These are phyloP conservation scores for Sylvietta virens DNA, from an alignment of 2,113 vertebrate genomes.

Conservation along the genomic window DNA sequence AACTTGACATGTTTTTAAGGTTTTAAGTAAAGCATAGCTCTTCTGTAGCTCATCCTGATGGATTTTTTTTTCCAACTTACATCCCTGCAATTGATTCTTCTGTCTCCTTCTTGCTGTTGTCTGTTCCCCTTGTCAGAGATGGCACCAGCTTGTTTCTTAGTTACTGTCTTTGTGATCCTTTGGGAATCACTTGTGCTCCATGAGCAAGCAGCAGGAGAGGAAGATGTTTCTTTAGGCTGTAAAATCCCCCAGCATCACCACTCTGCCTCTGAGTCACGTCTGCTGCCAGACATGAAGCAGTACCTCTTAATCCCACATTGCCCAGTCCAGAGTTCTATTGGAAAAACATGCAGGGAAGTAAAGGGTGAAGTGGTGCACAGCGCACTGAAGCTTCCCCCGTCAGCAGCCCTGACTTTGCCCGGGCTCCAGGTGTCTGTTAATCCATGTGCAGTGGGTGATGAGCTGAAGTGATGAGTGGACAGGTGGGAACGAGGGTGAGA, in stretches of 20 bases:
- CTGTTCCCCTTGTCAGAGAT: not conserved
- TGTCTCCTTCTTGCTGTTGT: not conserved
- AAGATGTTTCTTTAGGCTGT: not conserved
- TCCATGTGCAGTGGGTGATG: not conserved
- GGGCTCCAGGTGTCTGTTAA: not conserved
- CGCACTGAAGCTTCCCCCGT: not conserved
- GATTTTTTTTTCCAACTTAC: not conserved
- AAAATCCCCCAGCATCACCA: not conserved
- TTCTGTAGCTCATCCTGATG: not conserved
- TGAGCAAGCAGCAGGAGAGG: constrained; percentile 15
- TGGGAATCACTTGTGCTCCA: not conserved
- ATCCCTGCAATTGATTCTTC: not conserved
- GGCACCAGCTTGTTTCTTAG: constrained; percentile 26
- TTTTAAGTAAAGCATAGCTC: not conserved
- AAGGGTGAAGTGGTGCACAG: not conserved
- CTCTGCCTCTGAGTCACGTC: not conserved
- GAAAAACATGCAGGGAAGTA: not conserved
- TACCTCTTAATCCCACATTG: not conserved
- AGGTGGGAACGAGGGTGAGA: accelerated
- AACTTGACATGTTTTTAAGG: not conserved
- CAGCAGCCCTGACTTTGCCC: not conserved
- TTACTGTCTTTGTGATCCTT: constrained; percentile 14
- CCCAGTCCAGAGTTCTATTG: not conserved
- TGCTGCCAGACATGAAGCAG: not conserved
- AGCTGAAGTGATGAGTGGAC: not conserved